Evolutionary conservation across 2,888 invertebrate genomes (phyloP), one percentile per base, ranked within the genome.

Genomic region (Dyspetes luteomarginatus): DNA sequence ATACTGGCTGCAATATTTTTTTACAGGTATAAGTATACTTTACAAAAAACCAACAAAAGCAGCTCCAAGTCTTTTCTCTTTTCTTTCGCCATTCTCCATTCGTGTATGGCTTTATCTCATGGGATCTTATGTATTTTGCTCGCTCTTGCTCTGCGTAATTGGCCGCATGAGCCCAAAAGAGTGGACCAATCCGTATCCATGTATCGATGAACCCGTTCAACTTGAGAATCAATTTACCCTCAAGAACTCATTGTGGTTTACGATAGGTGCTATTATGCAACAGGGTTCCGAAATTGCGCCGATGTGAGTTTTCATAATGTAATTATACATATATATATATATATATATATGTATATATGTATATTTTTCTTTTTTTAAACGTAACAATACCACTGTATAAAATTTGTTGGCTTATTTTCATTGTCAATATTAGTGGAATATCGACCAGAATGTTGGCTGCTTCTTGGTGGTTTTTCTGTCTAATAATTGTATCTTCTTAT

Each of bases 401-500:
- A n/a, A n/a, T n/a, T n/a, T n/a, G n/a, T n/a, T n/a, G n/a, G n/a
- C n/a, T n/a, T n/a, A n/a, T n/a, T n/a, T n/a, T n/a, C n/a, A n/a
- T n/a, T n/a, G n/a, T 19, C 1, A 24, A 65, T 92, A 91, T 60
- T 88, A 97, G 98, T 88, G 97, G 97, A 0, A 95, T 96, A 12
- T 98, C 97, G 0, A 98, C 98, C 0, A 94, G 98, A 79, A 96
- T 97, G 92, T 95, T 97, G 12, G 97, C 97, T 2, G 96, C 97
- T 77, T 95, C 95, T 87, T 97, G 96, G 97, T 90, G 88, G 89
- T 90, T 90, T 58, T 90, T 90, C 56, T 89, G 88, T 0, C 92
- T 98, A n/a, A 97, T 98, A 86, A 96, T 97, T 94, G 96, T 97
- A 0, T 95, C 96, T 0, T 97, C 97, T 0, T 98, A 98, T 89